Conservation (phyloP, 2,797 vertebrate species). For the Antrozous pallidus region DNA sequence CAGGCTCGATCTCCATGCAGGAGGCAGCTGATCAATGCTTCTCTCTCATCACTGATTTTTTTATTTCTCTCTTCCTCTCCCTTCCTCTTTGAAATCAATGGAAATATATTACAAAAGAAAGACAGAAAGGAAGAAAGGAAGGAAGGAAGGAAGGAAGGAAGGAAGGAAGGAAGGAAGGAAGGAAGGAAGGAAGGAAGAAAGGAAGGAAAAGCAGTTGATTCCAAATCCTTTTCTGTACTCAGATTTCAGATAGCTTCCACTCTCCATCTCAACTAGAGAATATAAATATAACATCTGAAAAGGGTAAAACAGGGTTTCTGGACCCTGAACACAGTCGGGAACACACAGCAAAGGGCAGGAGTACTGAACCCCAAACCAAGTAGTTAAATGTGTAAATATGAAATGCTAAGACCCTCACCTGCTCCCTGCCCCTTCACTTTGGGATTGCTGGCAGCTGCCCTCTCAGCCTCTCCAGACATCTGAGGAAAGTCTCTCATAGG, state of each 20-base stretch:
- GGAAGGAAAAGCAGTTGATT: background rate
- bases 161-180: too few relatives aligned
- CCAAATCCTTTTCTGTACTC: background rate
- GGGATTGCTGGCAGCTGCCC: too few relatives aligned
- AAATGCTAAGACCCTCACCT: too few relatives aligned
- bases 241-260: background rate
- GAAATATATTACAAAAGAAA: too few relatives aligned
- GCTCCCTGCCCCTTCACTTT: background rate
- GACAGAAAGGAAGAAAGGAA: too few relatives aligned
- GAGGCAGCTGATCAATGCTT: too few relatives aligned
- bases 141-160: too few relatives aligned
- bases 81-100: too few relatives aligned
- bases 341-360: background rate
- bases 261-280: background rate
- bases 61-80: too few relatives aligned
- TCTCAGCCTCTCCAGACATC: background rate
- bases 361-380: background rate
- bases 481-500: background rate
- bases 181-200: accelerated
- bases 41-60: too few relatives aligned
- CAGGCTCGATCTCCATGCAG: too few relatives aligned
- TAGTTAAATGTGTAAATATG: background rate
- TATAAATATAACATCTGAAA: background rate
- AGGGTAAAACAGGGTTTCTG: background rate
- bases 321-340: background rate